These are phyloP conservation scores for Malurus leucopterus DNA, from an alignment of 2,797 vertebrate species.

Conservation along the genomic window DNA sequence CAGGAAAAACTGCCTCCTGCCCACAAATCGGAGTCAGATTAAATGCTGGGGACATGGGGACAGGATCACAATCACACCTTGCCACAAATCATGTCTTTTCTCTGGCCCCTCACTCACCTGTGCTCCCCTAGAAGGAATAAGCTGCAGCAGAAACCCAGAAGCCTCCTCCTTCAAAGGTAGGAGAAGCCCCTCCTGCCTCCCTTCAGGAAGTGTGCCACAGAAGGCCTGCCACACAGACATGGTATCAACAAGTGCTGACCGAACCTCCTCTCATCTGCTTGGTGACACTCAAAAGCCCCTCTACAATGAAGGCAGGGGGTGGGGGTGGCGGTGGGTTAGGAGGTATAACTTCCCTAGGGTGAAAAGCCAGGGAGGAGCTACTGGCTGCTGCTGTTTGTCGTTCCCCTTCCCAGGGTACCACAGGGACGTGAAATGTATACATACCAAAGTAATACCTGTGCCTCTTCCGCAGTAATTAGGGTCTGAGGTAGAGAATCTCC, in stretches of 20 bases:
- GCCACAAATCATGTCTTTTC: not conserved
- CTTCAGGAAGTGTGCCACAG: not conserved
- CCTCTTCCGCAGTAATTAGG: not conserved
- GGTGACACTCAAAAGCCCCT: not conserved
- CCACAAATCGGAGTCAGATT: not conserved
- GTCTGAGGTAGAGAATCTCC: not conserved
- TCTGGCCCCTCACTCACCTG: not conserved
- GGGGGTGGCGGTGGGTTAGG: not conserved
- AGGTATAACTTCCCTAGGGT: not conserved
- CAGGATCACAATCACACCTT: fast-evolving
- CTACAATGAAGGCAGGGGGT: not conserved
- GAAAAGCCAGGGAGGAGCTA: not conserved
- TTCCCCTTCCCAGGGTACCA: not conserved
- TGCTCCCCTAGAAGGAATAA: not conserved
- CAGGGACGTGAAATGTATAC: not conserved
- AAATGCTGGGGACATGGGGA: fast-evolving
- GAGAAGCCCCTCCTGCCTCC: not conserved
- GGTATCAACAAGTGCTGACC: not conserved
- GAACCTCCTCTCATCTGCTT: not conserved
- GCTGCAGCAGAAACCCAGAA: not conserved
- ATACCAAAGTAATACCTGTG: not conserved
- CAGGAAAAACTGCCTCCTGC: not conserved
- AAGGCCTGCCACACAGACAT: not conserved
- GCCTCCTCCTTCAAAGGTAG: not conserved
- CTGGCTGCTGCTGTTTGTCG: not conserved